Percentiles rank a stretch among this genome's conserved stretches.
Conservation (phyloP, 2,797 vertebrate species). For the Lemur catta region DNA sequence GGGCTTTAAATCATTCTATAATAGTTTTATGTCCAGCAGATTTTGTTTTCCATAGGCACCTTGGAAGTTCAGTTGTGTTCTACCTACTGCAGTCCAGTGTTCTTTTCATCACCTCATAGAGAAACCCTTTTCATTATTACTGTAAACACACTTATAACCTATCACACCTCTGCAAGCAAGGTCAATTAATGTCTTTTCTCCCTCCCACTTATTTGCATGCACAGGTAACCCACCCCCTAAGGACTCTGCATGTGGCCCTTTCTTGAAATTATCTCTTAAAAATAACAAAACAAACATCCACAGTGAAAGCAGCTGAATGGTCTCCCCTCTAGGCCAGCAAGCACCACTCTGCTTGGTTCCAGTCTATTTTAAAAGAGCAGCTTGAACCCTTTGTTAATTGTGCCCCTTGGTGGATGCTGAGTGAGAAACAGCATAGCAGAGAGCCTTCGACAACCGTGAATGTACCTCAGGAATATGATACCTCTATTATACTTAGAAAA, state of each 20-base stretch:
- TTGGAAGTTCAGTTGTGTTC: not conserved
- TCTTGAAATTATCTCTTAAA: not conserved
- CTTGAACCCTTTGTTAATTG: not conserved
- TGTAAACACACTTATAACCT: not conserved
- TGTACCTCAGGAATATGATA: fast-evolving
- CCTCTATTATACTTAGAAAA: not conserved
- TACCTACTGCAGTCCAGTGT: too few species aligned
- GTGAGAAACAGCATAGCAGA: not conserved
- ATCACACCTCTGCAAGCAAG: not conserved
- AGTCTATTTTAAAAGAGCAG: not conserved
- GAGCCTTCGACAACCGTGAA: fast-evolving
- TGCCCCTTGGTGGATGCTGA: not conserved
- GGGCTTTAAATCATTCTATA: not conserved
- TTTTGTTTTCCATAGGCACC: not conserved
- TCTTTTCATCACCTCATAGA: not conserved
- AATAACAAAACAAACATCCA: not conserved
- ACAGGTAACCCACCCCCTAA: too few species aligned
- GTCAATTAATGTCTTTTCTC: not conserved
- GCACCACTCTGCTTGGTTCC: not conserved
- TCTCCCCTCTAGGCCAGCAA: not conserved
- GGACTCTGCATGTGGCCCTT: not conserved
- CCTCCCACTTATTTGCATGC: not conserved
- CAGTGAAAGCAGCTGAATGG: not conserved
- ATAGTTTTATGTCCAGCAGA: not conserved
- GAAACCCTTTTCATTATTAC: not conserved